Conservation (phyloP, 2,888 invertebrate species). For the Saturnia japonica region DNA sequence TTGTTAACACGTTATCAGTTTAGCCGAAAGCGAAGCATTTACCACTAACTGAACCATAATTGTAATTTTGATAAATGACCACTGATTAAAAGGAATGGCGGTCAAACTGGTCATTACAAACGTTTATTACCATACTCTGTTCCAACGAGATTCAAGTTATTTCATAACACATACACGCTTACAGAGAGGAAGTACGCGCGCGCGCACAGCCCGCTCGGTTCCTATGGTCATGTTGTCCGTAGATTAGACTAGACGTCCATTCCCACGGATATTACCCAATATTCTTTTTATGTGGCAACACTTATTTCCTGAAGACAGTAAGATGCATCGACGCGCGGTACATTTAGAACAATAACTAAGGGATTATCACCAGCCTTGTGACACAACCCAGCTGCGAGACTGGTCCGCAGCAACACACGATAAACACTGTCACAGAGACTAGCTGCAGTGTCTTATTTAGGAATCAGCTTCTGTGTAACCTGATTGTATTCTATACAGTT, state of each 20-base stretch:
- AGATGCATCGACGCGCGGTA: not conserved
- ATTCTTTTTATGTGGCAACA: not conserved
- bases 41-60: not conserved
- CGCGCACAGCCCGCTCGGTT: not conserved
- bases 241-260: not conserved
- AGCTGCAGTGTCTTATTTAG: too few relatives aligned
- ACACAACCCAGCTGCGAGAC: too few relatives aligned
- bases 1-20: not conserved
- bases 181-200: not conserved
- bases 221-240: not conserved
- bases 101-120: slow-evolving; percentile 6
- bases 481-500: too few relatives aligned
- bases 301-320: not conserved
- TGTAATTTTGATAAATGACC: not conserved
- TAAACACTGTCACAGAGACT: too few relatives aligned
- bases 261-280: not conserved
- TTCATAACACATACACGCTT: not conserved
- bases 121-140: not conserved
- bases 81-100: not conserved
- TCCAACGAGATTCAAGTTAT: not conserved
- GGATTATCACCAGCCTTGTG: not conserved
- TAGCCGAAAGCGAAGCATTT: not conserved
- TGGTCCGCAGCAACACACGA: too few relatives aligned
- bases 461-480: too few relatives aligned
- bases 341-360: not conserved